Percentiles rank a stretch among this genome's conserved stretches.
These are phyloP conservation scores for Strix occidentalis DNA, from an alignment of 2,797 vertebrate species.

Conservation along the genomic window DNA sequence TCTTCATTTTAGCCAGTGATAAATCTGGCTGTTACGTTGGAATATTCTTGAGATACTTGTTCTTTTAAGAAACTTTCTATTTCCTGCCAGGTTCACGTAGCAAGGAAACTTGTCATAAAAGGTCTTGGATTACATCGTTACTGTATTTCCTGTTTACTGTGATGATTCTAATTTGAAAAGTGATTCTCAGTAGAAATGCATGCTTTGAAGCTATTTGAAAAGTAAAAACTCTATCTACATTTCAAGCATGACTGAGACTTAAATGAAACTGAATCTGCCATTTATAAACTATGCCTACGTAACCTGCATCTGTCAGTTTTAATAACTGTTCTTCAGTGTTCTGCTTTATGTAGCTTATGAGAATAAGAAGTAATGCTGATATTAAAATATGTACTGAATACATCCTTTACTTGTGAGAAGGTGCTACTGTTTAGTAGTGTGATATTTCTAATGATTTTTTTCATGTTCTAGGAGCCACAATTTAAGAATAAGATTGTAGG, in stretches of 20 bases:
- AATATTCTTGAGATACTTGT: neutral
- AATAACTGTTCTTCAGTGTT: neutral
- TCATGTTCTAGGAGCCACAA: conserved; percentile 74
- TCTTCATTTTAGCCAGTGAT: neutral
- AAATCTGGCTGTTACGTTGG: neutral
- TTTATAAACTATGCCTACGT: neutral
- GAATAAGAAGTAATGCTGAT: neutral
- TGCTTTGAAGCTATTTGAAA: neutral
- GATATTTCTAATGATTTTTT: neutral
- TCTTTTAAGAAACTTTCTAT: neutral
- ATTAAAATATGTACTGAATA: neutral
- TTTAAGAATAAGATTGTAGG: conserved; percentile 87
- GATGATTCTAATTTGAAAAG: neutral
- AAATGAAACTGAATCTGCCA: neutral
- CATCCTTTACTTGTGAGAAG: neutral
- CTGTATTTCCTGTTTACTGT: conserved; percentile 53
- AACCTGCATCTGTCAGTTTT: neutral
- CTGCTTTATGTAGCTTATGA: neutral
- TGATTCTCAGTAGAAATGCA: neutral
- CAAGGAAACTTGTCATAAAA: conserved; percentile 19
- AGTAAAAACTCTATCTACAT: neutral
- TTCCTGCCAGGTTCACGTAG: conserved; percentile 35
- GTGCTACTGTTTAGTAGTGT: neutral
- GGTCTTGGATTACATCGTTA: conserved; percentile 1
- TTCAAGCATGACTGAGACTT: neutral